Evolutionary conservation across 2,888 invertebrate species (phyloP), one percentile per base, ranked within the genome.

Genomic region (Conus canariensis): DNA sequence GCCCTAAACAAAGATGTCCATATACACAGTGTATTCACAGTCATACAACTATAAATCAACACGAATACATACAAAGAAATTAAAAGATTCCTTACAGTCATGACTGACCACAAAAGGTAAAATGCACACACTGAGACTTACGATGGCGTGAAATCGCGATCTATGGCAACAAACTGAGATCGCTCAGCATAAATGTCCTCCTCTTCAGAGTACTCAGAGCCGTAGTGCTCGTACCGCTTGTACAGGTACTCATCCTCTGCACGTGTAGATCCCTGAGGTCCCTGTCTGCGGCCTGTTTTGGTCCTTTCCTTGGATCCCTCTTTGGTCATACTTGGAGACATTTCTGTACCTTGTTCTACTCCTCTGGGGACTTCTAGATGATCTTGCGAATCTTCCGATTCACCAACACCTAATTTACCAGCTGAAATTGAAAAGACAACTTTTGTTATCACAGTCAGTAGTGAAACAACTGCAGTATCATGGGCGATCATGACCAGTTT

Each of bases 91-190:
- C 45, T 45, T 45, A 45, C 45, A 3, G 45, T 45, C 45, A 45
- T 45, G 45, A 45, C 3, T 45, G 45, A 45, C 45, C 45, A 4
- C 45, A 45, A 45, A 45, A 45, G 45, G 45, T 45, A 45, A 45
- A 45, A 45, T 45, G 45, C 45, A 45, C 45, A 45, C 45, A 45
- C 45, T 45, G 56, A 45, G 25, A 74, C 90, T 90, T 67, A 90
- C 90, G 74, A 82, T 30, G 90, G 90, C 7, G 90, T 90, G 58
- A 88, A 59, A 45, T 90, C 88, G n/a, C 82, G 56, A 30, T 90
- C 89, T 22, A 89, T 86, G 45, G 64, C 64, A n/a, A 85, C 70
- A 45, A 90, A 90, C 60, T 85, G 82, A 87, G 87, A 25, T 58
- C 87, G 64, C 5, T 56, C 70, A 5, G 86, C 85, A 10, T 83